phyloP scores from a whole-genome alignment of 2,888 invertebrate genomes.

The Seira ritae region DNA sequence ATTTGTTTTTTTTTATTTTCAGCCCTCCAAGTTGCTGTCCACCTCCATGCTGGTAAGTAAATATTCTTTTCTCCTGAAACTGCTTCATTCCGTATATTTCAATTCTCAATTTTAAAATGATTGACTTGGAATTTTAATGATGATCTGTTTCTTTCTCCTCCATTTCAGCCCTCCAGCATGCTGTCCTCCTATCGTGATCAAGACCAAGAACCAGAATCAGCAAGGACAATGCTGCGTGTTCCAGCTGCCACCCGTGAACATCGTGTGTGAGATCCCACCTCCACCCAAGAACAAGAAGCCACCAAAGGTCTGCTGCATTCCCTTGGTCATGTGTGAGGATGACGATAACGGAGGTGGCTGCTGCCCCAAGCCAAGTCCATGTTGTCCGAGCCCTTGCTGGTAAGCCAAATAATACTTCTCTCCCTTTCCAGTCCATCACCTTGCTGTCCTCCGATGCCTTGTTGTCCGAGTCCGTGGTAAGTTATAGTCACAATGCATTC shows the following conservation, averaged over 20 bases:
- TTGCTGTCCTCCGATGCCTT: slow-evolving; percentile 43
- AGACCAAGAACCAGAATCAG: slow-evolving; percentile 69
- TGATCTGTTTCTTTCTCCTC: neutral
- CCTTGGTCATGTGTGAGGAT: slow-evolving; percentile 72
- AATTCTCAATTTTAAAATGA: neutral
- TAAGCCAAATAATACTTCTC: neutral
- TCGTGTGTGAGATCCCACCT: slow-evolving; percentile 70
- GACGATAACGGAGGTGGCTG: slow-evolving; percentile 61
- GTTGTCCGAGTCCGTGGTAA: slow-evolving; percentile 15
- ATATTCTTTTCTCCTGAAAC: slow-evolving; percentile 4
- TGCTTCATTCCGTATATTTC: neutral
- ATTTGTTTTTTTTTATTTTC: neutral
- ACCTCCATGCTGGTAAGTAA: slow-evolving; percentile 51
- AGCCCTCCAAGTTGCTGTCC: neutral
- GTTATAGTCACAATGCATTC: neutral
- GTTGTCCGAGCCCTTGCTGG: neutral
- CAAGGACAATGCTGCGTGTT: slow-evolving; percentile 73
- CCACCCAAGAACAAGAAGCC: slow-evolving; percentile 71
- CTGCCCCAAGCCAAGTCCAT: slow-evolving; percentile 30
- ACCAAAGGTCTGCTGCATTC: slow-evolving; percentile 72
- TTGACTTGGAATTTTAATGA: neutral
- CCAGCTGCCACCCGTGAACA: slow-evolving; percentile 70
- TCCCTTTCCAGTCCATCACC: neutral
- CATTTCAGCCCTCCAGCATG: slow-evolving; percentile 55
- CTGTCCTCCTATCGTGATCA: slow-evolving; percentile 72